Percentiles rank a stretch among this genome's conserved stretches.
Conservation (phyloP, 2,888 invertebrate genomes). For the Aplocera efformata region DNA sequence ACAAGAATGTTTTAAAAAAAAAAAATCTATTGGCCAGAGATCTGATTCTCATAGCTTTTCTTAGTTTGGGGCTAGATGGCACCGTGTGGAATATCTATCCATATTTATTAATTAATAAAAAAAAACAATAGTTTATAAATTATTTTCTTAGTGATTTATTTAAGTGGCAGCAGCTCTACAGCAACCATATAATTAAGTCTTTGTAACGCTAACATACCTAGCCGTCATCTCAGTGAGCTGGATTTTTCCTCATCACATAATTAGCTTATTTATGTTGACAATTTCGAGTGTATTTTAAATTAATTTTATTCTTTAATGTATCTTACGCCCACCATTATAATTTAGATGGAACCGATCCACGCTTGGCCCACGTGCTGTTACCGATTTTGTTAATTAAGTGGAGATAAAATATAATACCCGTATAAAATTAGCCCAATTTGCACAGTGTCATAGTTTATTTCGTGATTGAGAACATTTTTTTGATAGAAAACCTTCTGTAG, state of each 20-base stretch:
- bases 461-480: too few relatives aligned
- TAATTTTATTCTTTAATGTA: constrained; percentile 28
- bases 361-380: constrained; percentile 17
- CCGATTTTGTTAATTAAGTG: constrained; percentile 9
- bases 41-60: too few relatives aligned
- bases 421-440: background rate
- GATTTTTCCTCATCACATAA: constrained; percentile 16
- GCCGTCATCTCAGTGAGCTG: constrained; percentile 2
- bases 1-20: too few relatives aligned
- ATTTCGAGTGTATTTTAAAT: constrained; percentile 24
- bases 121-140: too few relatives aligned
- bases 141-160: too few relatives aligned
- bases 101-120: too few relatives aligned
- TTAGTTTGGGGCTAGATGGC: too few relatives aligned
- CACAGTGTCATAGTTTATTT: background rate
- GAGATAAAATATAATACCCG: constrained; percentile 4
- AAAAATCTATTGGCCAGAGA: too few relatives aligned
- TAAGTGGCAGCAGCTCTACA: too few relatives aligned
- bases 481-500: too few relatives aligned
- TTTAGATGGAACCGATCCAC: constrained; percentile 23
- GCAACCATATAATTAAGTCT: too few relatives aligned
- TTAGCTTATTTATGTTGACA: constrained; percentile 26
- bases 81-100: too few relatives aligned
- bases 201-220: background rate
- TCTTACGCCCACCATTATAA: constrained; percentile 22